phyloP scores from a whole-genome alignment of 1,140 invertebrate species.

The Ostrea edulis region DNA sequence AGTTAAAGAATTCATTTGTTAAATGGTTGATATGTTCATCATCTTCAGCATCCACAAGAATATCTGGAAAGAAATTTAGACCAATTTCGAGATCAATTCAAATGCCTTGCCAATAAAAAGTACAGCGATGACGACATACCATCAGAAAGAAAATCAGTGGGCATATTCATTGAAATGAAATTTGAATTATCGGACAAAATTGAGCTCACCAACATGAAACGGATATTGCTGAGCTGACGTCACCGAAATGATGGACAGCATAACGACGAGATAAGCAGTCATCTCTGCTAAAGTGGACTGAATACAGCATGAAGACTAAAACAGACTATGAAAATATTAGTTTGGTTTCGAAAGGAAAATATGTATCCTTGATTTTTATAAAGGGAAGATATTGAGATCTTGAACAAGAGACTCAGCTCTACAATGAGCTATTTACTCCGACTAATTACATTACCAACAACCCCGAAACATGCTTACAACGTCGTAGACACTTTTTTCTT shows the following conservation, averaged over 20 bases:
- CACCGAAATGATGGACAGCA: neutral
- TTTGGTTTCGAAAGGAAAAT: too few relatives aligned
- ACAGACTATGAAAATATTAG: too few relatives aligned
- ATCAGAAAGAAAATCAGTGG: neutral
- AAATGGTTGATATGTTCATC: slow-evolving; percentile 9
- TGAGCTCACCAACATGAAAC: neutral
- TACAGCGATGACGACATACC: neutral
- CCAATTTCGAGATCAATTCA: neutral
- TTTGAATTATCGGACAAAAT: neutral
- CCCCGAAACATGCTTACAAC: too few relatives aligned
- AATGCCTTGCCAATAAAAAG: neutral
- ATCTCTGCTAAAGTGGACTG: neutral
- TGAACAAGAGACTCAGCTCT: too few relatives aligned
- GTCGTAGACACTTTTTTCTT: too few relatives aligned
- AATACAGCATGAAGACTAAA: too few relatives aligned
- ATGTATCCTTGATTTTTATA: too few relatives aligned
- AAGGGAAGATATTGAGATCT: too few relatives aligned
- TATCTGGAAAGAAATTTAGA: slow-evolving; percentile 12
- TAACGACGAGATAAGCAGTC: neutral
- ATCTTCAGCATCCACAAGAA: slow-evolving; percentile 10
- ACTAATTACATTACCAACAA: too few relatives aligned
- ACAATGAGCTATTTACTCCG: too few relatives aligned
- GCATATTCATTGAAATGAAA: neutral
- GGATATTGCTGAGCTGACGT: slow-evolving; percentile 7
- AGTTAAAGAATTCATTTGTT: slow-evolving; percentile 10